Evolutionary conservation across 1,140 invertebrate genomes (phyloP).

Genomic region (Cyphomyrmex costatus): DNA sequence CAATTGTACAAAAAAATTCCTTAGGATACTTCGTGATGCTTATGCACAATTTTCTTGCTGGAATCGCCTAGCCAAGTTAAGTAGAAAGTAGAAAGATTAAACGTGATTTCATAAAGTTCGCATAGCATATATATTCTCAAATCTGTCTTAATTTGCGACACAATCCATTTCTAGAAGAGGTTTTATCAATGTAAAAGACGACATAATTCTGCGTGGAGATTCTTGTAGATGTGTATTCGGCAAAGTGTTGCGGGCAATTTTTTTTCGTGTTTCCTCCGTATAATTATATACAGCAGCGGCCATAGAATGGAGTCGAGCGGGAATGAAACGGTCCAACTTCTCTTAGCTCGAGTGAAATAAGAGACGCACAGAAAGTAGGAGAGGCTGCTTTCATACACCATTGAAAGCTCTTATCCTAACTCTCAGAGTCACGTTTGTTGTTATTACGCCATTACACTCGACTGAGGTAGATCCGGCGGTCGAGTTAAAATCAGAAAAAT

Average conservation of each 20-base stretch:
- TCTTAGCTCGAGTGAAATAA: conserved; percentile 26
- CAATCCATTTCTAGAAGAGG: background rate
- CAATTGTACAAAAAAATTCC: conserved; percentile 38
- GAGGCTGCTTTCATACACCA: conserved; percentile 48
- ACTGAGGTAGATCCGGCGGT: background rate
- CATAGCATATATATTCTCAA: background rate
- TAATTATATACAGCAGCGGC: conserved; percentile 42
- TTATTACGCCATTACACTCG: conserved; percentile 49
- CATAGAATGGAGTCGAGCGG: conserved; percentile 13
- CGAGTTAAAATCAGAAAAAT: conserved; percentile 35
- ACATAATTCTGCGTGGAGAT: background rate
- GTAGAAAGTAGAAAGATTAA: conserved; percentile 21
- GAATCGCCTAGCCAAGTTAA: background rate
- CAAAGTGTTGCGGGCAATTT: background rate
- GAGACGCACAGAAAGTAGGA: conserved; percentile 39
- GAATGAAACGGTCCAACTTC: conserved; percentile 33
- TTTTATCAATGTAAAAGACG: conserved; percentile 8
- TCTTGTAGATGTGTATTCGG: background rate
- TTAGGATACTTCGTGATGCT: background rate
- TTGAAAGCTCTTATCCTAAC: conserved; percentile 51
- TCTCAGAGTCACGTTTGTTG: conserved; percentile 55
- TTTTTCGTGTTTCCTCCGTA: background rate
- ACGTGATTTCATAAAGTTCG: conserved; percentile 15
- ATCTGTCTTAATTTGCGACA: background rate
- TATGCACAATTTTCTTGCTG: conserved; percentile 12